phyloP scores from a whole-genome alignment of 2,888 invertebrate genomes.

The Poecilobothrus nobilitatus region DNA sequence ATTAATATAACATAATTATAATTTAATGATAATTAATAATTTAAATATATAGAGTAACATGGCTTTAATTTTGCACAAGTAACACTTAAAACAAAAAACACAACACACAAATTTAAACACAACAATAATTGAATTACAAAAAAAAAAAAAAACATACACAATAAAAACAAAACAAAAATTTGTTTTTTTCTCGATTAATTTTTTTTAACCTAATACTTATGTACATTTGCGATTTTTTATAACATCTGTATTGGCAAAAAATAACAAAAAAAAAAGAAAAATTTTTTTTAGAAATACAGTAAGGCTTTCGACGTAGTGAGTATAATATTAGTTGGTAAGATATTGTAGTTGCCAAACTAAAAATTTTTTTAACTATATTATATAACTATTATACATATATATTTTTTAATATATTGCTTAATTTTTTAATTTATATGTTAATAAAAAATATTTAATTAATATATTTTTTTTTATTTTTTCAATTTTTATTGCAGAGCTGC shows the following conservation, averaged over 20 bases:
- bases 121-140: neutral
- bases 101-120: neutral
- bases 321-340: constrained; percentile 1
- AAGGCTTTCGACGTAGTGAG: constrained; percentile 4
- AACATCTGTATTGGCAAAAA: neutral
- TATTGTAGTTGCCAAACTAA: neutral
- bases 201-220: neutral
- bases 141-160: neutral
- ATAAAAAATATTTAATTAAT: neutral
- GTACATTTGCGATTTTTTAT: neutral
- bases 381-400: no score
- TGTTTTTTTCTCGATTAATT: neutral
- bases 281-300: neutral
- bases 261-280: neutral
- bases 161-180: neutral
- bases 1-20: no score
- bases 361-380: no score
- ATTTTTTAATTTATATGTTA: neutral
- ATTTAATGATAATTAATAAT: neutral
- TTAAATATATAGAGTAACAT: neutral
- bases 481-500: neutral
- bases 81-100: neutral
- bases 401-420: no score
- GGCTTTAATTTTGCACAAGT: neutral
- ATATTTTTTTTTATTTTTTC: neutral